Conservation (phyloP, 2,113 vertebrate species). For the Eclectus roratus region DNA sequence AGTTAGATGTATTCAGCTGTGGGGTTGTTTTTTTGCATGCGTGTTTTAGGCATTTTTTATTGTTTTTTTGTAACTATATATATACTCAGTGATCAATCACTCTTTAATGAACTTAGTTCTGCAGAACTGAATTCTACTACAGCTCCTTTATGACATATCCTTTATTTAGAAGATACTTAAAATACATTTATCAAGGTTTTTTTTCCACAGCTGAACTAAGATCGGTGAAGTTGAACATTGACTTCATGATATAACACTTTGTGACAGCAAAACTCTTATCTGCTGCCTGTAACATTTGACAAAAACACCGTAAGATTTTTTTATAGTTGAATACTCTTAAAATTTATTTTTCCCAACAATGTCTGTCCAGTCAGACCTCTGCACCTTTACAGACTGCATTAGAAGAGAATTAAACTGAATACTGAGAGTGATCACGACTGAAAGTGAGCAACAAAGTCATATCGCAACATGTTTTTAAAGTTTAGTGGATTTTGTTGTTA, state of each 20-base stretch:
- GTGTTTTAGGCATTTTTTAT: neutral
- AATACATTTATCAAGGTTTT: neutral
- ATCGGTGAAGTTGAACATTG: neutral
- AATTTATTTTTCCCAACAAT: neutral
- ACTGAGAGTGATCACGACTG: neutral
- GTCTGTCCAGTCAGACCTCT: neutral
- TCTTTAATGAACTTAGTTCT: neutral
- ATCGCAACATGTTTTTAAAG: neutral
- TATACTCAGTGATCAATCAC: rapidly evolving
- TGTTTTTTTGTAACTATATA: neutral
- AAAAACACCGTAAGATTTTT: neutral
- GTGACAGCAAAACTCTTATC: neutral
- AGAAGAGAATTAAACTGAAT: neutral
- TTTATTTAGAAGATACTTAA: neutral
- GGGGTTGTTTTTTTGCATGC: rapidly evolving
- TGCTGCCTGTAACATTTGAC: neutral
- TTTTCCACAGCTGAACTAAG: neutral
- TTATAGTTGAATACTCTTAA: neutral
- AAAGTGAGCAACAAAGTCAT: neutral
- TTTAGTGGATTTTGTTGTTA: neutral
- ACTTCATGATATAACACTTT: neutral
- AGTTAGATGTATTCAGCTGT: neutral
- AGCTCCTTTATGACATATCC: neutral
- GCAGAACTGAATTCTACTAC: neutral
- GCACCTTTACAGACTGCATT: neutral